Conservation (phyloP, 2,797 vertebrate genomes). For the Coendou prehensilis region DNA sequence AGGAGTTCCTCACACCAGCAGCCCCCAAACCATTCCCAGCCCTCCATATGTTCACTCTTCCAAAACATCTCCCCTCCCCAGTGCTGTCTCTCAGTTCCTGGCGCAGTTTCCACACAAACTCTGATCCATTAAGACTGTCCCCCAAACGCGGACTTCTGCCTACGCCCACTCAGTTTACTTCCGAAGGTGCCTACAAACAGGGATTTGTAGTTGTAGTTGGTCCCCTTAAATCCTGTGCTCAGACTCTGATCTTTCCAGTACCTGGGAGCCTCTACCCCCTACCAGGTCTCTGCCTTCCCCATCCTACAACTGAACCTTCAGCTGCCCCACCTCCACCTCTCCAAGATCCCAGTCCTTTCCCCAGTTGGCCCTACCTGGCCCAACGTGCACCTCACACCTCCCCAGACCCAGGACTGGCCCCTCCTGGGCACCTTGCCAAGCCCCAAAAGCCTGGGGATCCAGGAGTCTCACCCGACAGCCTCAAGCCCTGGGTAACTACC, state of each 20-base stretch:
- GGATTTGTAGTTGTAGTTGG: background rate
- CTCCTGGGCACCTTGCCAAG: slow-evolving; percentile 71
- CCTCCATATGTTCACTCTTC: background rate
- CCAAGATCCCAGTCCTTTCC: background rate
- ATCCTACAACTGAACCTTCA: background rate
- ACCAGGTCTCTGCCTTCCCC: background rate
- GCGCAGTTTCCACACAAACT: background rate
- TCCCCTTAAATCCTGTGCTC: background rate
- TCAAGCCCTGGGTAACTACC: background rate
- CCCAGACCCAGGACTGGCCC: slow-evolving; percentile 59
- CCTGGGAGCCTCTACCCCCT: background rate
- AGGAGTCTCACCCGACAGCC: slow-evolving; percentile 41
- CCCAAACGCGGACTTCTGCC: background rate
- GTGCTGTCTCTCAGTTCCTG: background rate
- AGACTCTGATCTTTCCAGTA: background rate
- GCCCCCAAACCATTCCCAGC: background rate
- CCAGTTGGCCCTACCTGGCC: background rate
- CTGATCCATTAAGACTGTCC: background rate
- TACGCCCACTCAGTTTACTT: background rate
- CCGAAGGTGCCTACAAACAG: background rate
- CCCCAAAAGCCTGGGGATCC: slow-evolving; percentile 53
- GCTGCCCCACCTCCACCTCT: background rate
- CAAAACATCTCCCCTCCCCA: background rate
- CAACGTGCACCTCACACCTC: slow-evolving; percentile 68
- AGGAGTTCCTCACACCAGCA: background rate